Evolutionary conservation across 30 jellyfish, hydroid and myxozoan species (phyloP), one percentile per base, ranked within the genome.

Genomic region (Pseudorhiza aurosa): DNA sequence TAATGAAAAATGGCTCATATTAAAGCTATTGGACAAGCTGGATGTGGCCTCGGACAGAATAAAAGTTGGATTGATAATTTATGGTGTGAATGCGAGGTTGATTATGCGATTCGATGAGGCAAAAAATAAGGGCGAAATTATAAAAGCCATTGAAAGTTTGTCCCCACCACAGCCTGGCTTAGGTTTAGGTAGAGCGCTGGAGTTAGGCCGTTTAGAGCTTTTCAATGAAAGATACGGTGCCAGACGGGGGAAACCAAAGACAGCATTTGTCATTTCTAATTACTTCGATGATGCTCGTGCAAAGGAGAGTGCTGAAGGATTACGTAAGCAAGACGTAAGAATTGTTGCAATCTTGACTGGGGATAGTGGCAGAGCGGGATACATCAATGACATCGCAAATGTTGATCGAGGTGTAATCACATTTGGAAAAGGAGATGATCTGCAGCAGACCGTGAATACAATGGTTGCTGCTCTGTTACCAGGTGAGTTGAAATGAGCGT

Each of bases 211-310:
- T 4, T 24, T 15, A 1, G 58, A 68, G 8, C 36, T 73, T 8
- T 36, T 73, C 26, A 31, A 14, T 9, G 58, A 57, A 10, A 33
- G 60, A 55, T 18, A 46, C 26, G 86, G 86, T 10, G 70, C 82
- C 22, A 32, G 86, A 12, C n/a, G 32, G 1, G 86, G 72, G 26
- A 80, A 33, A 27, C 75, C 46, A 8, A 76, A 76, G 43, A n/a
- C 36, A 45, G 79, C 59, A 1, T 1, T 62, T 2, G 31, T 62
- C 31, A 26, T 62, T 2, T 12, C 56, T 6, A 62, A 62, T 35
- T n/a, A 24, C 2, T 4, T 3, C 29, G 32, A 17, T 36, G 45
- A 30, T 35, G 27, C 26, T 2, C 25, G 25, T 8, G 12, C 56
- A 4, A 62, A 24, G 3, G 12, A 24, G 26, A 55, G 56, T 17